These are phyloP conservation scores for Drosophila austrosaltans DNA, from an alignment of 2,888 invertebrate species.

Conservation along the genomic window DNA sequence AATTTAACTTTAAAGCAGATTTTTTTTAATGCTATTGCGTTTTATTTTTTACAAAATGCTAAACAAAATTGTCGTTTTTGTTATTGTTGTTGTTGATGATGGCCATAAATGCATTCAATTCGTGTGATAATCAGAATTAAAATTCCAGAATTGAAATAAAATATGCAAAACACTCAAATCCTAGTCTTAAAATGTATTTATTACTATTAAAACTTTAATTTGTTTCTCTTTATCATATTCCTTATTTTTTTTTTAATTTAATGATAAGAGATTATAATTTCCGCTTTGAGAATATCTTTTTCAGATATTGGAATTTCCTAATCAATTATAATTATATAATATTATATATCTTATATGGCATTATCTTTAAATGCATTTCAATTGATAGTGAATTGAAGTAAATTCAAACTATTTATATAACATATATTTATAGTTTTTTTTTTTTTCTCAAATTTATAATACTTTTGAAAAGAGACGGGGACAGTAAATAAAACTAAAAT, in stretches of 20 bases:
- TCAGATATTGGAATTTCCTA: slow-evolving; percentile 1
- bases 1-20: background rate
- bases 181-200: background rate
- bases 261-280: slow-evolving; percentile 33
- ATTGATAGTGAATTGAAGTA: background rate
- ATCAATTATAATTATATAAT: background rate
- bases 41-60: slow-evolving; percentile 7
- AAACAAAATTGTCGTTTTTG: background rate
- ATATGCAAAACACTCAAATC: background rate
- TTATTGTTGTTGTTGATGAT: background rate
- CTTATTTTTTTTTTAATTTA: slow-evolving; percentile 1
- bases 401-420: background rate
- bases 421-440: background rate
- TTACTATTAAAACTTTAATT: background rate
- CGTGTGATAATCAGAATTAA: slow-evolving; percentile 3
- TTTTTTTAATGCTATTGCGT: slow-evolving; percentile 2
- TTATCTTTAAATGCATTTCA: background rate
- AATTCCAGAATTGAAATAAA: background rate
- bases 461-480: background rate
- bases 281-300: slow-evolving; percentile 20
- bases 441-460: background rate
- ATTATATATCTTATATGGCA: background rate
- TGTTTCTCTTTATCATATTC: slow-evolving; percentile 1
- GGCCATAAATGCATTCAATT: slow-evolving; percentile 1
- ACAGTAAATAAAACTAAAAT: slow-evolving; percentile 6